Conservation (phyloP, 2,888 invertebrate genomes). For the Ophonus ardosiacus region DNA sequence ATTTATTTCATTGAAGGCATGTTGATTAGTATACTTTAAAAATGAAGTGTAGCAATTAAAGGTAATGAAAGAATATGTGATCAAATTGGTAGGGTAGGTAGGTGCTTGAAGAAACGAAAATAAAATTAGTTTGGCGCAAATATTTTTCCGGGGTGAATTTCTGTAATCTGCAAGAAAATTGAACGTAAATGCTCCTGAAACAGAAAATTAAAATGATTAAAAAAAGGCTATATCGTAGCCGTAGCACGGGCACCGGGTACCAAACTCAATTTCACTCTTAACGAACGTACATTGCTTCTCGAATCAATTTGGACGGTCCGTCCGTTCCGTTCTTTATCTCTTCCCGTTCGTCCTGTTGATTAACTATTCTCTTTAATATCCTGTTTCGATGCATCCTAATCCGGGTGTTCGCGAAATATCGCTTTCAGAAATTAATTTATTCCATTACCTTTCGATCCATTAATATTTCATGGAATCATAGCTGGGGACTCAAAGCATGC, state of each 20-base stretch:
- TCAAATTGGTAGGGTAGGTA: slow-evolving; percentile 15
- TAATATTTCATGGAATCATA: slow-evolving; percentile 77
- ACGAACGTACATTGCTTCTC: slow-evolving; percentile 59
- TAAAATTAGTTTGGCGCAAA: slow-evolving; percentile 22
- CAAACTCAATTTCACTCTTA: slow-evolving; percentile 60
- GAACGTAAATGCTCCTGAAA: slow-evolving; percentile 57
- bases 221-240: slow-evolving; percentile 11
- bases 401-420: slow-evolving; percentile 74
- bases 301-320: slow-evolving; percentile 55
- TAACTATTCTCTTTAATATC: slow-evolving; percentile 77
- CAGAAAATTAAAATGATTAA: slow-evolving; percentile 53
- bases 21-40: not conserved
- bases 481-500: slow-evolving; percentile 72
- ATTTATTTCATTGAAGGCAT: too few species aligned
- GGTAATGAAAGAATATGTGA: slow-evolving; percentile 8
- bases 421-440: slow-evolving; percentile 78
- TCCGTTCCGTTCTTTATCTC: slow-evolving; percentile 52
- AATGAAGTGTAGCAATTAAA: slow-evolving; percentile 31
- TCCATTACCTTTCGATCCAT: slow-evolving; percentile 78
- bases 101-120: slow-evolving; percentile 17
- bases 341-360: slow-evolving; percentile 70
- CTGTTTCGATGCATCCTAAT: slow-evolving; percentile 73
- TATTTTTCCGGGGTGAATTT: slow-evolving; percentile 37
- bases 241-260: not conserved
- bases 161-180: slow-evolving; percentile 56